Conservation (phyloP, 2,888 invertebrate species). For the Mesochorus sp. region DNA sequence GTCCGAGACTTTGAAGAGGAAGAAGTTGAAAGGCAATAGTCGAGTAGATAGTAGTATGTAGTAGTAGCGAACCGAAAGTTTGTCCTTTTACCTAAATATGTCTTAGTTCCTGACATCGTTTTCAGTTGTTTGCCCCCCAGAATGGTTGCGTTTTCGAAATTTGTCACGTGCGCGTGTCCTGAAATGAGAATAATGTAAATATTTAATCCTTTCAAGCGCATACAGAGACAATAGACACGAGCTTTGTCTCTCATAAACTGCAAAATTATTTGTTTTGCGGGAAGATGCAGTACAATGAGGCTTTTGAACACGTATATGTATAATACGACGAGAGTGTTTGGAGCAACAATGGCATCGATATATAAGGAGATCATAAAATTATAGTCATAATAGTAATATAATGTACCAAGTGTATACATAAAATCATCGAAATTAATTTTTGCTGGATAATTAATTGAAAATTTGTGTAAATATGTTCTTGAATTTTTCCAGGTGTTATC, state of each 20-base stretch:
- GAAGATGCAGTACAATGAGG: neutral
- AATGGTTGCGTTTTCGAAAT: slow-evolving; percentile 93
- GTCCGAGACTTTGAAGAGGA: slow-evolving; percentile 50
- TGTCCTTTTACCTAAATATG: slow-evolving; percentile 86
- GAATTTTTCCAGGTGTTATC: too few species aligned
- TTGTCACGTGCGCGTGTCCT: slow-evolving; percentile 93
- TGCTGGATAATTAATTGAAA: too few species aligned
- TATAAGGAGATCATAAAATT: too few species aligned
- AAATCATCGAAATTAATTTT: too few species aligned
- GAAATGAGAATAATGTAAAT: slow-evolving; percentile 23
- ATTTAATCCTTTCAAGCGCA: slow-evolving; percentile 8
- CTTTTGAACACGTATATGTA: neutral
- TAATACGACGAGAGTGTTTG: neutral
- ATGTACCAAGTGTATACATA: too few species aligned
- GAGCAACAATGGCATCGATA: too few species aligned
- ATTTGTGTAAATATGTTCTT: too few species aligned
- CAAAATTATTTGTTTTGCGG: neutral
- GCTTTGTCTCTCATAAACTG: too few species aligned
- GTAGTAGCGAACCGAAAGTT: slow-evolving; percentile 62
- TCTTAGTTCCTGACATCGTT: slow-evolving; percentile 93
- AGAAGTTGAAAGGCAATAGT: slow-evolving; percentile 46
- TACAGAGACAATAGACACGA: neutral
- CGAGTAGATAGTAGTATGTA: slow-evolving; percentile 53
- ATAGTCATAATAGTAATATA: too few species aligned
- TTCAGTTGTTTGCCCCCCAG: slow-evolving; percentile 88